Evolutionary conservation across 2,888 invertebrate species (phyloP).

Genomic region (Deroplatys truncata): DNA sequence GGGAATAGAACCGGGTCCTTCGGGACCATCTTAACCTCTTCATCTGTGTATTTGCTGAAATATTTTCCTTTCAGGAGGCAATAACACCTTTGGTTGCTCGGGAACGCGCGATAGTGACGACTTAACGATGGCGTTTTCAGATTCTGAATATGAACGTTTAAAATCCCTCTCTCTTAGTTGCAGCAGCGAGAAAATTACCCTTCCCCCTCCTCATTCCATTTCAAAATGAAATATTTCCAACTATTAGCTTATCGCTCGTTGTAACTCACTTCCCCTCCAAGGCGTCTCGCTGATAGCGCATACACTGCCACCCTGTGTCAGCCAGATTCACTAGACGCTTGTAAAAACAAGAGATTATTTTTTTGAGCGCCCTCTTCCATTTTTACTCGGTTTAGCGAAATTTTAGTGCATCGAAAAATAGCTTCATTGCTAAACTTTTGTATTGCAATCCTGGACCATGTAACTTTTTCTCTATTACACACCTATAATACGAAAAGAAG

Average conservation of each 20-base stretch:
- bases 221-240: background rate
- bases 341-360: background rate
- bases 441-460: background rate
- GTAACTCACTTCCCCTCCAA: background rate
- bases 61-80: background rate
- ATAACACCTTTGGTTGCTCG: background rate
- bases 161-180: background rate
- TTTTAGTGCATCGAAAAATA: background rate
- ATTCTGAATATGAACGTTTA: background rate
- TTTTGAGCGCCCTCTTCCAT: background rate
- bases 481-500: too few relatives aligned
- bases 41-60: too few relatives aligned
- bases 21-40: too few relatives aligned
- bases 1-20: too few relatives aligned
- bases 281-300: background rate
- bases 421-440: background rate
- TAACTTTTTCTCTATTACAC: too few relatives aligned
- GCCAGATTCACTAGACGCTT: background rate
- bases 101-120: background rate
- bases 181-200: background rate
- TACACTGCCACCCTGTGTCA: too few relatives aligned
- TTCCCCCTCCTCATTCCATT: too few relatives aligned
- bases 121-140: background rate
- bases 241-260: background rate
- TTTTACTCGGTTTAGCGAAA: background rate